Percentiles rank a stretch among this genome's conserved stretches.
Evolutionary conservation across 2,797 vertebrate genomes (phyloP).

Genomic region (Molossus alvarezi): DNA sequence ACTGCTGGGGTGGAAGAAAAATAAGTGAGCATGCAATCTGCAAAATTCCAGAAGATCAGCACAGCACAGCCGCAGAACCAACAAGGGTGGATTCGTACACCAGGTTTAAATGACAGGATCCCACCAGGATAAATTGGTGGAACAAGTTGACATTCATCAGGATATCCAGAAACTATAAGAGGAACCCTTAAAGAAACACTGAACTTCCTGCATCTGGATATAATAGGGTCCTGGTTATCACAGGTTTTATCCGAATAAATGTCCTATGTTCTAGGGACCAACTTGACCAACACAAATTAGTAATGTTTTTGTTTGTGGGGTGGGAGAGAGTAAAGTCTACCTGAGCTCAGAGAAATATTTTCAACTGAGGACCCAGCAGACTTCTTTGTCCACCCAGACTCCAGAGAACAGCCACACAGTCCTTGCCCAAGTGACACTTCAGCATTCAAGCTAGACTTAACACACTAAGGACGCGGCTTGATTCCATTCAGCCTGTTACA

Average conservation of each 20-base stretch:
- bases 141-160: not conserved
- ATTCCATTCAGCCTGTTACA: constrained; percentile 68
- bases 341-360: constrained; percentile 48
- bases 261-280: not conserved
- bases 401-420: not conserved
- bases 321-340: not conserved
- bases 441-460: not conserved
- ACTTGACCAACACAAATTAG: not conserved
- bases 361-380: not conserved
- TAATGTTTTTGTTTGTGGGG: not conserved
- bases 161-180: not conserved
- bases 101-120: not conserved
- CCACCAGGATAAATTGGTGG: not conserved
- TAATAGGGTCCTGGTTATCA: not conserved
- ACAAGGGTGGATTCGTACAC: not conserved
- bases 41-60: not conserved
- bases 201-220: not conserved
- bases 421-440: not conserved
- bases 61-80: not conserved
- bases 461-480: not conserved
- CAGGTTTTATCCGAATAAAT: not conserved
- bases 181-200: not conserved
- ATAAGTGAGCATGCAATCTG: not conserved
- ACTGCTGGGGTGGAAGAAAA: not conserved
- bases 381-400: not conserved